Conservation (phyloP, 2,113 vertebrate genomes). For the Actinemys pallida region DNA sequence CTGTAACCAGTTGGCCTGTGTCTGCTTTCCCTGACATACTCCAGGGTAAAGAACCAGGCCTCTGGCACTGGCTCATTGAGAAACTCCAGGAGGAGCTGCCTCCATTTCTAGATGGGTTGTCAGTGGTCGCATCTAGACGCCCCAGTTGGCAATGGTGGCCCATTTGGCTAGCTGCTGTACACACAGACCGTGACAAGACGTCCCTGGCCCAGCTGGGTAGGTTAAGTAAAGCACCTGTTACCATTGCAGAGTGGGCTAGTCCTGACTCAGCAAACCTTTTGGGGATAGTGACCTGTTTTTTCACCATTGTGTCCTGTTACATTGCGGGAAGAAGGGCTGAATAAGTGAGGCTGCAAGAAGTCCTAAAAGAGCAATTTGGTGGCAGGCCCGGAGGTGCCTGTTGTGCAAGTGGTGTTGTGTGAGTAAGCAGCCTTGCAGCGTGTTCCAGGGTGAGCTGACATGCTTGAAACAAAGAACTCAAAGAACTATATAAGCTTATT, state of each 20-base stretch:
- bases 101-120: neutral
- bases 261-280: neutral
- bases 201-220: neutral
- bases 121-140: neutral
- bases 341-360: accelerated
- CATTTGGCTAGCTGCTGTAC: neutral
- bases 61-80: neutral
- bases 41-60: neutral
- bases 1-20: neutral
- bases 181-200: neutral
- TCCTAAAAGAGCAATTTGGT: neutral
- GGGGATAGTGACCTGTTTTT: neutral
- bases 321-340: neutral
- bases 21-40: neutral
- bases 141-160: neutral
- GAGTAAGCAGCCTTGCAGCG: neutral
- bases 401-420: neutral
- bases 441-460: neutral
- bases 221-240: conserved; percentile 15
- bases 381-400: neutral
- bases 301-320: neutral
- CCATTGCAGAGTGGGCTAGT: neutral
- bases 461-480: neutral
- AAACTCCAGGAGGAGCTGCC: neutral
- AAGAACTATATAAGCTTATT: neutral